Evolutionary conservation across 2,888 invertebrate genomes (phyloP), one percentile per base, ranked within the genome.

Genomic region (Lepas anatifera): DNA sequence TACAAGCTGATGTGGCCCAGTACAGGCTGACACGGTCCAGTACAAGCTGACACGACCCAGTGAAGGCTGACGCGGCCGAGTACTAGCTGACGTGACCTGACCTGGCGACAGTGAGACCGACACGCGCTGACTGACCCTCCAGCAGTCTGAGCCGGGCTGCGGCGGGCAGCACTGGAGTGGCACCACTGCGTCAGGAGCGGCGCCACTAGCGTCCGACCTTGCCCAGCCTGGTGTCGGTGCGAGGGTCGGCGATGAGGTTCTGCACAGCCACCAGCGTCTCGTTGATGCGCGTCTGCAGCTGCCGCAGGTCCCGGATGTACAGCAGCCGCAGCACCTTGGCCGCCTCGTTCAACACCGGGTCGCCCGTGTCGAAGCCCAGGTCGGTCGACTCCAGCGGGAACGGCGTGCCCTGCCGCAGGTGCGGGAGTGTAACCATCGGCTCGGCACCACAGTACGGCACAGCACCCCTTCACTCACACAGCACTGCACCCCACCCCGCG

Each of bases 251-350:
- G 1, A 98, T 98, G 2, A 98, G 84, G 73, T 83, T 86, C 82
- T 99, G 99, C 6, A 95, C 91, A 64, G 87, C 86, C 1, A 97
- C 98, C 74, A 99, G 89, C 1, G 92, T 87, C 80, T 96, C 93
- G 80, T 99, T 99, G 68, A 97, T 95, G 76, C 86, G 86, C 0
- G 95, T 96, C 80, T 99, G 98, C 68, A 98, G 84, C 73, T 89
- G 86, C 76, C 94, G 82, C 27, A 95, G 81, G 78, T 94, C 90
- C 76, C 89, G 88, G 73, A 95, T 87, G 79, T 92, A 92, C 29
- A 95, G 81, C 52, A 94, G 82, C 63, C 90, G 84, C 70, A 95
- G 81, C 69, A 91, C 79, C 72, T 90, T 89, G 1, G 89, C 88
- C 2, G 90, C 88, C 75, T 86, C 84, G 74, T 88, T 87, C 52